Base-by-base conservation (phyloP, 2,797 vertebrate genomes). In the Mus minutoides region DNA sequence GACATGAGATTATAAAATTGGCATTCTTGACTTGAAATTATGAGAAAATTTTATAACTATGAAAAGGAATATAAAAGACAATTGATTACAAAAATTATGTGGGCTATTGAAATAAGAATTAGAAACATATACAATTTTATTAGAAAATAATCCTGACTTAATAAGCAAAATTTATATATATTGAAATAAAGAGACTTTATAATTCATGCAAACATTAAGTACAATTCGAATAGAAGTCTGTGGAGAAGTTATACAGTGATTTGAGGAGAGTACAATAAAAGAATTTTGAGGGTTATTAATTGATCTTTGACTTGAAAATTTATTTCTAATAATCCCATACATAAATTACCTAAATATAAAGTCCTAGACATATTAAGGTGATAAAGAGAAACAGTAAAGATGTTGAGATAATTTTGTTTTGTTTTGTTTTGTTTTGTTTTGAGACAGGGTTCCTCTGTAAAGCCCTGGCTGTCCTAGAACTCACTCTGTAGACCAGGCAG, bases 111-210 rank as follows among this genome's bases (percentile, higher is more conserved):
- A 58, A 83, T 92, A 22, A 96, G 92, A 91, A 90, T 75, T 67
- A 87, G 24, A 14, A 54, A 94, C 69, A 73, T 0, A 67, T 43
- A 29, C 2, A 94, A 43, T 6, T 37, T 31, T 6, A n/a, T 49
- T 22, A 71, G 19, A 90, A 95, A 92, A 52, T 58, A 88, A 88
- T 89, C 14, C 21, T 86, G 8, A 77, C 87, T 83, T n/a, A 56
- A 82, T n/a, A 92, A 77, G 37, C 60, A 16, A 92, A 90, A 83
- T 92, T 37, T 87, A 21, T 90, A 62, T 3, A 73, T 17, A 90
- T 69, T 89, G 14, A 93, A 85, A 77, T 86, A 62, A 82, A 78
- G 24, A 34, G 43, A 1, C 29, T 0, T 49, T 92, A 77, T 52
- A 79, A 73, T 71, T 31, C 54, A 14, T 82, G 29, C 46, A 90